Percentiles rank a stretch among this genome's conserved stretches.
Conservation (phyloP, 2,888 invertebrate species). For the Agrotis puta region DNA sequence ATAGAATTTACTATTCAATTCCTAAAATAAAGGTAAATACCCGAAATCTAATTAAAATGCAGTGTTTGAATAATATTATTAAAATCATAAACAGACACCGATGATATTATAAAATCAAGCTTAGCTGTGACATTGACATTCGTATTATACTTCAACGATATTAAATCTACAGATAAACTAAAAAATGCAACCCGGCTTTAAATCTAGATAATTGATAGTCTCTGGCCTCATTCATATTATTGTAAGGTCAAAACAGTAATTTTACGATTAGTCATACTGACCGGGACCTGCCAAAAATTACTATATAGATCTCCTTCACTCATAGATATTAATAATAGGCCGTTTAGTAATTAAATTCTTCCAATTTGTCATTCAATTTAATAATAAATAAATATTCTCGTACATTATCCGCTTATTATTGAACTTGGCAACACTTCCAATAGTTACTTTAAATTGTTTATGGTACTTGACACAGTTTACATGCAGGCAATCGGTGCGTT, state of each 20-base stretch:
- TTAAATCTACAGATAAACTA: constrained; percentile 7
- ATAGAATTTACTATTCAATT: neutral
- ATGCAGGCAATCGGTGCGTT: constrained; percentile 64
- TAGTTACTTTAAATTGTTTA: constrained; percentile 36
- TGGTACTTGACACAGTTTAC: constrained; percentile 80
- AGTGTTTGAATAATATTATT: neutral
- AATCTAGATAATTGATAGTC: constrained; percentile 37
- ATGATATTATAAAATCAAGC: neutral
- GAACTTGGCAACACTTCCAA: constrained; percentile 52
- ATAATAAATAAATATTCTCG: constrained; percentile 11
- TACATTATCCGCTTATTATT: constrained; percentile 24
- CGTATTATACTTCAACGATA: neutral
- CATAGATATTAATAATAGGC: constrained; percentile 30
- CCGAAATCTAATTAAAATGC: neutral
- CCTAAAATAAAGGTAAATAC: neutral
- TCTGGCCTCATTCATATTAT: constrained; percentile 51
- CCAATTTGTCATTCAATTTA: constrained; percentile 6
- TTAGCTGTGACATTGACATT: constrained; percentile 18
- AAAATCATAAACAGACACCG: neutral
- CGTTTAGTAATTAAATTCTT: constrained; percentile 23
- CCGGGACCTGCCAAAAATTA: constrained; percentile 48
- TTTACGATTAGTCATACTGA: constrained; percentile 41
- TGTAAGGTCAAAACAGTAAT: constrained; percentile 46
- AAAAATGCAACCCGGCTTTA: neutral
- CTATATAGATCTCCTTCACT: constrained; percentile 40